Percentiles rank a stretch among this genome's conserved stretches.
These are phyloP conservation scores for Cactoblastis cactorum DNA, from an alignment of 2,888 invertebrate genomes.

Conservation along the genomic window DNA sequence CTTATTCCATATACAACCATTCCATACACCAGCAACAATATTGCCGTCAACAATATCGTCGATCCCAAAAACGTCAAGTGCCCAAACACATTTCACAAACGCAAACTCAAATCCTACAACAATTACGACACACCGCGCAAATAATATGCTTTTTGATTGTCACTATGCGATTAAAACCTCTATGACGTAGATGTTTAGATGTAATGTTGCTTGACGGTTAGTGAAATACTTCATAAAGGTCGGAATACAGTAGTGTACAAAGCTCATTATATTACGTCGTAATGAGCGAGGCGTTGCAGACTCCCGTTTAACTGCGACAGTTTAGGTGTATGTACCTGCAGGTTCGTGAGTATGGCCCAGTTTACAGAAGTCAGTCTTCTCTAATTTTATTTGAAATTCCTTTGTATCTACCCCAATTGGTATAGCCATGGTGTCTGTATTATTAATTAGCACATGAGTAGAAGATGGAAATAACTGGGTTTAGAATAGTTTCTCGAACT, in stretches of 20 bases:
- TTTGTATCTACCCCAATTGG: no score
- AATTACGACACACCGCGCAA: slow-evolving; percentile 4
- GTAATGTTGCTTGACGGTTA: neutral
- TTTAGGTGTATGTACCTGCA: slow-evolving; percentile 28
- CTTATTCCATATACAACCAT: no score
- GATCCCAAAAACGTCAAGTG: neutral
- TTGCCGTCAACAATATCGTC: neutral
- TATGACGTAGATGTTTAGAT: neutral
- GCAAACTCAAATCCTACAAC: slow-evolving; percentile 11
- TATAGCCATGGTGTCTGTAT: no score
- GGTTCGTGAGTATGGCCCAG: slow-evolving; percentile 26
- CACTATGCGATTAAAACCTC: neutral
- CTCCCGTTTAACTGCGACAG: slow-evolving; percentile 44
- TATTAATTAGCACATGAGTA: no score
- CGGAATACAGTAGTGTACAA: slow-evolving; percentile 34
- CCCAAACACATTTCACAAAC: slow-evolving; percentile 7
- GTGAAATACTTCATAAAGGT: slow-evolving; percentile 27
- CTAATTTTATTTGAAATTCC: neutral
- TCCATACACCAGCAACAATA: neutral
- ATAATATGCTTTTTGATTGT: neutral
- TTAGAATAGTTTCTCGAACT: no score
- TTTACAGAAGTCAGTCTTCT: slow-evolving; percentile 12
- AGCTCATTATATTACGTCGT: slow-evolving; percentile 45
- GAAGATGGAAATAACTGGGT: no score
- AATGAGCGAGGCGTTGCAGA: slow-evolving; percentile 47